phyloP scores from a whole-genome alignment of 1,140 invertebrate species.

The Micrasema minimum region DNA sequence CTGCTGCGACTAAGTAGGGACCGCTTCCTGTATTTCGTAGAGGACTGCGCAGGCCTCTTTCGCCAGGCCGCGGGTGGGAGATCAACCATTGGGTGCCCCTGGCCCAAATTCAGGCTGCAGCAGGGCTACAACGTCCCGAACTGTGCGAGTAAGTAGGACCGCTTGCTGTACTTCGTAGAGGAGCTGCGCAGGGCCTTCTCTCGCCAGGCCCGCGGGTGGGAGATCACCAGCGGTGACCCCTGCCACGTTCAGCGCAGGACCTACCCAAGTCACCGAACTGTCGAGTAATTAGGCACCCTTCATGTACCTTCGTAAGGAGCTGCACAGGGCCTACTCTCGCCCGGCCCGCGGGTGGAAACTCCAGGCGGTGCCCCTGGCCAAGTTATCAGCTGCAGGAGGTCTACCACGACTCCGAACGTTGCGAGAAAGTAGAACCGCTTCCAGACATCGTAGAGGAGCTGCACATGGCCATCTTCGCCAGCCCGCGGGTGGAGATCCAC shows the following conservation, averaged over 20 bases:
- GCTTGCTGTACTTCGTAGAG: conserved; percentile 85
- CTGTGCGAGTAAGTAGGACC: conserved; percentile 86
- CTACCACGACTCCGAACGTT: no score
- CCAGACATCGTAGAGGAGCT: no score
- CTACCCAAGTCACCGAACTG: conserved; percentile 87
- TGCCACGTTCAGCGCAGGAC: conserved; percentile 86
- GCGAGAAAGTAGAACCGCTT: no score
- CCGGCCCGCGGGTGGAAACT: conserved; percentile 85
- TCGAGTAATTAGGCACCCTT: conserved; percentile 84
- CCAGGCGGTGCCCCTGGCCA: conserved; percentile 87
- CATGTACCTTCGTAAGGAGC: conserved; percentile 84
- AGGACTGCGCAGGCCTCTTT: no score
- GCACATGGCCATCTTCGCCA: no score
- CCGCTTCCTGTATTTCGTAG: no score
- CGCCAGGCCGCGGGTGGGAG: no score
- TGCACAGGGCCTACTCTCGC: conserved; percentile 80
- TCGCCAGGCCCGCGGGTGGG: conserved; percentile 78
- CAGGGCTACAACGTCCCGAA: conserved; percentile 91
- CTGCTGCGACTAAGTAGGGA: no score
- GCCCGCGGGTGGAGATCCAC: no score
- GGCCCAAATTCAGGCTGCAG: no score
- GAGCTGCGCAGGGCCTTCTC: conserved; percentile 83
- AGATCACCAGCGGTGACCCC: conserved; percentile 89
- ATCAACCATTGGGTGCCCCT: no score
- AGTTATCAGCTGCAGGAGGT: conserved; percentile 85